A percentile compares a stretch with the other conserved stretches of the same genome.
These are phyloP conservation scores for Tipula vernalis DNA, from an alignment of 2,888 invertebrate species.

Conservation along the genomic window DNA sequence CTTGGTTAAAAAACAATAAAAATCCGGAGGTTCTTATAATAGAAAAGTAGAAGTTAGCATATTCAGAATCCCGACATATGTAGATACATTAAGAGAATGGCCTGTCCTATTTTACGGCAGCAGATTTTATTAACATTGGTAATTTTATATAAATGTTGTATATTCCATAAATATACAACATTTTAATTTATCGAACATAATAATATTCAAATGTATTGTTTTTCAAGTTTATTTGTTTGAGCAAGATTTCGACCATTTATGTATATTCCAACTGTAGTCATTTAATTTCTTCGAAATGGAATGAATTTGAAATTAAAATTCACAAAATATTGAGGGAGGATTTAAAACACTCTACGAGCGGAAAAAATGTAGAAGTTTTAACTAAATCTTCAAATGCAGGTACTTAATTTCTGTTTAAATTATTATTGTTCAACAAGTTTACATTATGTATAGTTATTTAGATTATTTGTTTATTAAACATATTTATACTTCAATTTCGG, in stretches of 20 bases:
- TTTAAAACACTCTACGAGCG: not conserved
- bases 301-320: not conserved
- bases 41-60: too few species aligned
- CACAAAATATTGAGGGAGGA: not conserved
- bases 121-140: not conserved
- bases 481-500: too few species aligned
- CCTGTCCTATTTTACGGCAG: not conserved
- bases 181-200: not conserved
- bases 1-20: not conserved
- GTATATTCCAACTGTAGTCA: not conserved
- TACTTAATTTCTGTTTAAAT: too few species aligned
- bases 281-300: not conserved
- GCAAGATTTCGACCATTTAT: not conserved
- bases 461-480: too few species aligned
- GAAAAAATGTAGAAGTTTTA: not conserved
- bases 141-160: not conserved
- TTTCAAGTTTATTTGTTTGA: not conserved
- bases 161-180: too few species aligned
- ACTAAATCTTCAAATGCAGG: too few species aligned
- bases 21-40: not conserved
- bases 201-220: not conserved
- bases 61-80: not conserved
- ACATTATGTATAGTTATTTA: too few species aligned
- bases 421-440: too few species aligned
- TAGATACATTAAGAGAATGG: not conserved